phyloP scores from a whole-genome alignment of 2,113 vertebrate genomes.

The Patagioenas fasciata region DNA sequence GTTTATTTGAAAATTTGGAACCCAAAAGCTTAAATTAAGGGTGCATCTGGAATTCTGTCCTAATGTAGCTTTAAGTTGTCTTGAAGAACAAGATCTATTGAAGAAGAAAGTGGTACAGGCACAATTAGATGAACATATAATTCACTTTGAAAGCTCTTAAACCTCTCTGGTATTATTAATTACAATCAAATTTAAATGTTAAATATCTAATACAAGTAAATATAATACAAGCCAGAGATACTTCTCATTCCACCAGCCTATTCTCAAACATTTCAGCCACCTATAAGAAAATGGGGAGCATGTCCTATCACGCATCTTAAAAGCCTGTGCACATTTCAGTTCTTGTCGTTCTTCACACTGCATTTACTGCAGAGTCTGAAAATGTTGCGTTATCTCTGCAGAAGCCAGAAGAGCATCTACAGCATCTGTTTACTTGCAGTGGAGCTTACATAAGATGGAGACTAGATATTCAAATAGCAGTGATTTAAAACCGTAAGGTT shows the following conservation, averaged over 20 bases:
- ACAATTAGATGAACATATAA: not conserved
- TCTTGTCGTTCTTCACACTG: not conserved
- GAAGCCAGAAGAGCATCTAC: conserved; percentile 4
- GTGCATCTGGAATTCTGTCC: not conserved
- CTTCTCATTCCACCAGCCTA: not conserved
- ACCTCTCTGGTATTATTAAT: not conserved
- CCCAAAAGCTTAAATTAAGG: not conserved
- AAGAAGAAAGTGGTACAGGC: not conserved
- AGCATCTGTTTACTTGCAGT: not conserved
- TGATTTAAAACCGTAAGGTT: not conserved
- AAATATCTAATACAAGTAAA: not conserved
- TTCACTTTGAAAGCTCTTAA: not conserved
- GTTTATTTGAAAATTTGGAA: not conserved
- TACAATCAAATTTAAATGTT: not conserved
- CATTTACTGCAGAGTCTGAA: conserved; percentile 27
- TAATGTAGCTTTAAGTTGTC: not conserved
- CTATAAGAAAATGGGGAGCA: not conserved
- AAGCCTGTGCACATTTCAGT: not conserved
- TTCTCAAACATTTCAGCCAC: not conserved
- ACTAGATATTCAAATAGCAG: not conserved
- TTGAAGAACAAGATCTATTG: not conserved
- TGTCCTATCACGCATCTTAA: not conserved
- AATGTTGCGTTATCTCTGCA: not conserved
- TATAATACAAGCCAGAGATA: not conserved
- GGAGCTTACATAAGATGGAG: conserved; percentile 11